Conservation (phyloP, 2,797 vertebrate genomes). For the Takifugu rubripes region DNA sequence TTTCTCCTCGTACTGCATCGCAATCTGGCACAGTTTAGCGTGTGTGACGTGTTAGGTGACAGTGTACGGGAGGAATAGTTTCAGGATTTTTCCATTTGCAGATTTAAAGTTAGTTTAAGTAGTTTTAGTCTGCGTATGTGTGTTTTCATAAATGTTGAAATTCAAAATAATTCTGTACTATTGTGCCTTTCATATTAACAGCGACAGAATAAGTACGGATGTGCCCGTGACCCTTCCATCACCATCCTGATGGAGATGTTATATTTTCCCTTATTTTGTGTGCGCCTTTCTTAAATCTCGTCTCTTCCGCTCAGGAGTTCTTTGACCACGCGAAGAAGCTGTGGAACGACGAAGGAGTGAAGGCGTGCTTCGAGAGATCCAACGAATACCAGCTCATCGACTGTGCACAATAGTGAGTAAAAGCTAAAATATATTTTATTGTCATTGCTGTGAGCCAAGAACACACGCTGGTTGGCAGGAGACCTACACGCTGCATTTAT, state of each 20-base stretch:
- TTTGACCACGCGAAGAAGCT: conserved; percentile 98
- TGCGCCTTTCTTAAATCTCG: conserved; percentile 3
- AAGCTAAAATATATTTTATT: conserved; percentile 8
- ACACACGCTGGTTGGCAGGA: neutral
- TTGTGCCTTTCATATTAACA: no score
- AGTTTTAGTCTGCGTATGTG: no score
- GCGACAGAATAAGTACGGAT: no score
- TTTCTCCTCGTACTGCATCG: no score
- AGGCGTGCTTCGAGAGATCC: conserved; percentile 96
- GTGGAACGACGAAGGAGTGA: conserved; percentile 99
- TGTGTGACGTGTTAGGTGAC: no score
- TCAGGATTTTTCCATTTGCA: no score
- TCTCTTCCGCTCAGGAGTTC: conserved; percentile 83
- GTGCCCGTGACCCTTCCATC: no score
- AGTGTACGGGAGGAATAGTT: no score
- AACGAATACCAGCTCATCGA: conserved; percentile 99
- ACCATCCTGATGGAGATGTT: neutral
- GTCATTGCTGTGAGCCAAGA: neutral
- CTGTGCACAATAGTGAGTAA: conserved; percentile 98
- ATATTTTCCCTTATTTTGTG: neutral
- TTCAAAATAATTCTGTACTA: no score
- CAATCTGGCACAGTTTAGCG: no score
- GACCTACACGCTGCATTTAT: neutral
- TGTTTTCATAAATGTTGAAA: no score
- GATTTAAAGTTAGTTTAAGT: no score